Evolutionary conservation across 2,113 vertebrate species (phyloP), one percentile per base, ranked within the genome.

Genomic region (Passer montanus): DNA sequence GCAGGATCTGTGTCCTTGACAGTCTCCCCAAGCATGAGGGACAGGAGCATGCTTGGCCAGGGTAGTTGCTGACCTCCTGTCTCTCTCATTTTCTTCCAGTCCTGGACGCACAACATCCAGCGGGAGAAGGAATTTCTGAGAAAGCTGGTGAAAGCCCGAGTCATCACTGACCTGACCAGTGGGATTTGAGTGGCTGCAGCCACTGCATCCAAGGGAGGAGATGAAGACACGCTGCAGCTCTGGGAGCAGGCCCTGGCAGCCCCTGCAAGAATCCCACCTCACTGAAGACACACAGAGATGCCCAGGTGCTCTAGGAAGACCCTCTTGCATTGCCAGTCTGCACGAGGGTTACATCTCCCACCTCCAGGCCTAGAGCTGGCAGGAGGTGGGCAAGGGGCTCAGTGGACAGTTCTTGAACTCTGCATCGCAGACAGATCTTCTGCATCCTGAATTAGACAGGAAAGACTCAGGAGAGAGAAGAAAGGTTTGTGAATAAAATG

Each of bases 31-130:
- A 10, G 1, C 0, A 1, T 50, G 30, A 70, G 35, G 67, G 23
- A 35, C 1, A 2, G 62, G 56, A 68, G 20, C 33, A 28, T 44
- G 47, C 49, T 62, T 66, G 44, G 37, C 73, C 59, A 73, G 23
- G 56, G 44, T 43, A 68, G 60, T 68, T 44, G 15, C 70, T 95
- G 44, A 95, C 63, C 60, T 68, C 60, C 60, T 67, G 84, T 95
- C 62, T 86, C 11, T 93, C 94, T 96, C 44, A 35, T 93, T 89
- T 70, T 82, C 70, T 97, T 97, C 21, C 97, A 99, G 99, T 99
- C 99, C 39, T 99, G 99, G 99, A 99, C 99, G 6, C 99, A 99
- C 98, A 99, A 99, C 93, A 99, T 99, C 95, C 98, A 98, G 81
- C 98, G 99, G 95, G 99, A 99, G 97, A 99, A 99, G 93, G 99